Evolutionary conservation across 2,113 vertebrate species (phyloP), one percentile per base, ranked within the genome.

Genomic region (Haliaeetus leucogaster): DNA sequence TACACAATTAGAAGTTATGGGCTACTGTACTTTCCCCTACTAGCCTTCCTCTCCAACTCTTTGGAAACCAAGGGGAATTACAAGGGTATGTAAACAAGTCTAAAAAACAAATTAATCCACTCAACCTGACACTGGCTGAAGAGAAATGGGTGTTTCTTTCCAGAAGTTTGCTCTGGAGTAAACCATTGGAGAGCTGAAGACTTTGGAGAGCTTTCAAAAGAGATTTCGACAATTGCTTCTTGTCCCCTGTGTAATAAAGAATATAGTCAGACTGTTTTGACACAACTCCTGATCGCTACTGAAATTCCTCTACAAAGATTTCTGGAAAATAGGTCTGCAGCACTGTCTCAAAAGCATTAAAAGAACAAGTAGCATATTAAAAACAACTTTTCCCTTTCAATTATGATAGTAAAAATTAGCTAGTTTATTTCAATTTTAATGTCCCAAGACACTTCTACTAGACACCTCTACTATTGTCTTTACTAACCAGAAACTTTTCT

Each of bases 81-180:
- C 40, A 72, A 66, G 7, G 19, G 10, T 16, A n/a, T 27, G 18
- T 32, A 77, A 89, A 29, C 7, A 79, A 45, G 25, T 38, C 29
- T n/a, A 17, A 21, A 74, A 78, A 21, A 22, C 9, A 32, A 59
- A 34, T 13, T 13, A 53, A 25, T 38, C 38, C 16, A 53, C 88
- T 86, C 97, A 97, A 99, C 99, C 99, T 99, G 99, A 98, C 99
- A 99, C 89, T 99, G 99, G 96, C 99, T 99, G 97, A 99, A 99
- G 93, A 99, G 99, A 97, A 99, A 99, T 0, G 99, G 99, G 13
- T 99, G 98, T 20, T 98, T 97, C 96, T 99, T 99, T 53, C 99
- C 99, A 6, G 99, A 99, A 10, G 99, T 99, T 97, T 99, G 99
- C 36, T 98, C 98, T 22, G 99, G 99, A 40, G 97, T 98, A 93